These are phyloP conservation scores for Trichechus manatus DNA, from an alignment of 2,113 vertebrate species.

Conservation along the genomic window DNA sequence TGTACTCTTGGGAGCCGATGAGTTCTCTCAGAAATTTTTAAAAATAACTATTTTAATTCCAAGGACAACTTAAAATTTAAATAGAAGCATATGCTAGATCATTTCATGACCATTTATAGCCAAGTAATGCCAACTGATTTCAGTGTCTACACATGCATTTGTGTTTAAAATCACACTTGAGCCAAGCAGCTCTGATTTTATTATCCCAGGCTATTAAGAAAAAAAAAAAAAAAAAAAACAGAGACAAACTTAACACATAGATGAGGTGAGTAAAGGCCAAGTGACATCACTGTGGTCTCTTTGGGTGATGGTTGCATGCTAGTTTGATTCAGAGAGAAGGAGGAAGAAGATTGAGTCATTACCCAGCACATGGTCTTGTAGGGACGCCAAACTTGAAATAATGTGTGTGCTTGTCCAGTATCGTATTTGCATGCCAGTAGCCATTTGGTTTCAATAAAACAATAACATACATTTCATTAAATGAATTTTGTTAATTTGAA, in stretches of 20 bases:
- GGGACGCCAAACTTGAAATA: not conserved
- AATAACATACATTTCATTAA: not conserved
- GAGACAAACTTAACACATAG: not conserved
- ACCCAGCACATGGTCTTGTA: not conserved
- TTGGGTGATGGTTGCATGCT: not conserved
- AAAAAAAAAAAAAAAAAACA: not conserved
- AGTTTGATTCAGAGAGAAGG: not conserved
- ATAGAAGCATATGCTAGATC: not conserved
- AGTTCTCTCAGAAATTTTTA: not conserved
- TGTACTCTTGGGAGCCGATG: not conserved
- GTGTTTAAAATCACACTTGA: not conserved
- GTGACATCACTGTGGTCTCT: not conserved
- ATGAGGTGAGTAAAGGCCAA: not conserved
- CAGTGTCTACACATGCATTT: not conserved
- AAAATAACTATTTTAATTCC: not conserved
- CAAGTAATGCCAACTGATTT: not conserved
- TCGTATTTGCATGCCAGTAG: not conserved
- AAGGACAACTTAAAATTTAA: constrained; percentile 38
- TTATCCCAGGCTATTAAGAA: not conserved
- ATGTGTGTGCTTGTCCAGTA: not conserved
- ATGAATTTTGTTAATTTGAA: not conserved
- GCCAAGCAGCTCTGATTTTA: not conserved
- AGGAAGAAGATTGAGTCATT: not conserved
- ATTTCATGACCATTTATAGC: not conserved
- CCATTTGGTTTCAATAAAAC: not conserved